These are phyloP conservation scores for Aphodius granarius DNA, from an alignment of 2,888 invertebrate species.

Conservation along the genomic window DNA sequence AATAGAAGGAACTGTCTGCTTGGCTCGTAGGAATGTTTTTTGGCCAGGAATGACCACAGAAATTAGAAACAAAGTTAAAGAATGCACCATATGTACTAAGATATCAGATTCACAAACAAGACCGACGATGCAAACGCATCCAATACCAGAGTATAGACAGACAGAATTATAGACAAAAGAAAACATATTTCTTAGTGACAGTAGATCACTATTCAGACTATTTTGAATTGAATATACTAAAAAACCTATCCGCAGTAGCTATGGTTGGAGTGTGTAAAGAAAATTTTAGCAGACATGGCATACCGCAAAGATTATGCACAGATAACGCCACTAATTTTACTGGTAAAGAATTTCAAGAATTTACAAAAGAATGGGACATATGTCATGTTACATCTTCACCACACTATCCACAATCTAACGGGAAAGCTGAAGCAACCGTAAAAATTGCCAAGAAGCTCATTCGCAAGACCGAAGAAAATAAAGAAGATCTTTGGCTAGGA, in stretches of 20 bases:
- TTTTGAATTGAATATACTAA: not conserved
- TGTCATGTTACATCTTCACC: constrained; percentile 34
- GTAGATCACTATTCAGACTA: not conserved
- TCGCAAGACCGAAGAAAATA: not conserved
- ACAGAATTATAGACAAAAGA: not conserved
- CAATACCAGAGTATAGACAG: not conserved
- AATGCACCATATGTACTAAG: not conserved
- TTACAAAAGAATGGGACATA: constrained; percentile 23
- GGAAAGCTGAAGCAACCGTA: constrained; percentile 32
- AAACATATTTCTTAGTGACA: not conserved
- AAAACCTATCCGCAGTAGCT: not conserved
- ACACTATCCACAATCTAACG: constrained; percentile 20
- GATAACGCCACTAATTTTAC: constrained; percentile 6
- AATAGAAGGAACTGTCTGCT: not conserved
- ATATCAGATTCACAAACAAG: not conserved
- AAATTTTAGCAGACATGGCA: constrained; percentile 9
- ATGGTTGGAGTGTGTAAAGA: not conserved
- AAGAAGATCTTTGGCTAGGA: not conserved
- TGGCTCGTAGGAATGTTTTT: not conserved
- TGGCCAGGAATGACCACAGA: constrained; percentile 2
- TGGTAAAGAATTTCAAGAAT: not conserved
- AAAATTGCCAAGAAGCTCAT: not conserved
- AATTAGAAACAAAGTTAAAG: not conserved
- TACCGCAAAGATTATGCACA: constrained; percentile 2
- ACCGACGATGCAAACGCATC: not conserved